phyloP scores from a whole-genome alignment of 2,888 invertebrate species.

The Lampropteryx suffumata region DNA sequence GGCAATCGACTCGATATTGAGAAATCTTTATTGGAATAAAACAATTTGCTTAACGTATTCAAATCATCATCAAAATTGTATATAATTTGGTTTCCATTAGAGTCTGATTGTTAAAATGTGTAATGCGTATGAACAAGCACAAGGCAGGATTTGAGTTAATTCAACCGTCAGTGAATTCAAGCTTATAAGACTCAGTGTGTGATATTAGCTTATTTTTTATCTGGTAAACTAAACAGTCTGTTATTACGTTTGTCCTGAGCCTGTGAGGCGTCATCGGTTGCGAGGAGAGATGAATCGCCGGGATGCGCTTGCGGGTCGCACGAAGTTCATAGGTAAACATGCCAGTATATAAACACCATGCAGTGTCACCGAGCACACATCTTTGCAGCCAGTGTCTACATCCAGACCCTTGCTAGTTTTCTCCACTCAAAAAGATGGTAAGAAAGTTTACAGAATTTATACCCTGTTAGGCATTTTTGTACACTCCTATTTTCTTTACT shows the following conservation, averaged over 20 bases:
- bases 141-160: background rate
- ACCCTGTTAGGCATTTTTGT: too few relatives aligned
- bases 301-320: conserved; percentile 69
- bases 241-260: conserved; percentile 4
- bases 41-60: conserved; percentile 41
- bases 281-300: conserved; percentile 50
- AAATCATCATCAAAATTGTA: conserved; percentile 38
- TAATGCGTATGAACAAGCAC: background rate
- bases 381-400: conserved; percentile 60
- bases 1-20: conserved; percentile 33
- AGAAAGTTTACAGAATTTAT: conserved; percentile 29
- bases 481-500: too few relatives aligned
- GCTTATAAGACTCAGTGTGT: too few relatives aligned
- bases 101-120: conserved; percentile 41
- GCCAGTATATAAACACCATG: conserved; percentile 74
- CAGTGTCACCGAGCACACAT: conserved; percentile 75
- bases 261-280: conserved; percentile 17
- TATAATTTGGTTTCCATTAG: conserved; percentile 48
- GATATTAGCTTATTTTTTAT: background rate
- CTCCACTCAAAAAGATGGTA: conserved; percentile 50
- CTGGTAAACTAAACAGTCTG: conserved; percentile 11
- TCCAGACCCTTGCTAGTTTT: conserved; percentile 52
- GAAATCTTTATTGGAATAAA: conserved; percentile 41
- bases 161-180: background rate
- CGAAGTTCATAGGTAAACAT: conserved; percentile 81